Conservation (phyloP, 2,888 invertebrate genomes). For the Bimastos eiseni region DNA sequence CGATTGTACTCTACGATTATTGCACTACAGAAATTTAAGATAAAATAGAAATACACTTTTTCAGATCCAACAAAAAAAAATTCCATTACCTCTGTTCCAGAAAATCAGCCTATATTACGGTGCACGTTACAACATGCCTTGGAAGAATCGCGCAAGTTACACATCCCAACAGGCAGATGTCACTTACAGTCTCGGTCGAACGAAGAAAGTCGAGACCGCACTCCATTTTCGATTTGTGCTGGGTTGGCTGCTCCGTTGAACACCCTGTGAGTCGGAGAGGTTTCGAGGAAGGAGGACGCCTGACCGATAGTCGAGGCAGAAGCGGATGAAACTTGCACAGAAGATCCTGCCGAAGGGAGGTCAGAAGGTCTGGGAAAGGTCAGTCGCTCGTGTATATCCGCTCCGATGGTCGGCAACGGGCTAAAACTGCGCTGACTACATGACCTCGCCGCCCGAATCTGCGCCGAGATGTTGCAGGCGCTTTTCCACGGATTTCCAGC, state of each 20-base stretch:
- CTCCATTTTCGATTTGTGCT: not conserved
- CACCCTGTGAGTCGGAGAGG: not conserved
- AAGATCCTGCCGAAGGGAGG: not conserved
- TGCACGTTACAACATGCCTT: too few species aligned
- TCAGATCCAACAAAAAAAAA: too few species aligned
- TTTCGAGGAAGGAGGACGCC: not conserved
- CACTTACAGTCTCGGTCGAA: slow-evolving; percentile 8
- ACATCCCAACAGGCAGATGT: too few species aligned
- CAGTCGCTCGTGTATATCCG: not conserved
- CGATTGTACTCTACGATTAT: too few species aligned
- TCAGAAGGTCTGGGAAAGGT: not conserved
- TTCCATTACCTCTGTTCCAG: not conserved
- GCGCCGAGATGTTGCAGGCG: not conserved
- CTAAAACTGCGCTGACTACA: not conserved
- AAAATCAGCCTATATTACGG: not conserved
- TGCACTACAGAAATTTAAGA: too few species aligned
- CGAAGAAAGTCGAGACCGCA: not conserved
- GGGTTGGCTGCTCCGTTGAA: not conserved
- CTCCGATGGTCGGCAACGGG: not conserved
- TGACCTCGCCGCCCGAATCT: not conserved
- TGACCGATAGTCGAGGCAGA: not conserved
- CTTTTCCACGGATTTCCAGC: not conserved
- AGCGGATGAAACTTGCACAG: not conserved
- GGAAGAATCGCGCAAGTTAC: too few species aligned
- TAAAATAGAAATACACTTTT: too few species aligned